Evolutionary conservation across 2,888 invertebrate genomes (phyloP).

Genomic region (Melanophora roralis): DNA sequence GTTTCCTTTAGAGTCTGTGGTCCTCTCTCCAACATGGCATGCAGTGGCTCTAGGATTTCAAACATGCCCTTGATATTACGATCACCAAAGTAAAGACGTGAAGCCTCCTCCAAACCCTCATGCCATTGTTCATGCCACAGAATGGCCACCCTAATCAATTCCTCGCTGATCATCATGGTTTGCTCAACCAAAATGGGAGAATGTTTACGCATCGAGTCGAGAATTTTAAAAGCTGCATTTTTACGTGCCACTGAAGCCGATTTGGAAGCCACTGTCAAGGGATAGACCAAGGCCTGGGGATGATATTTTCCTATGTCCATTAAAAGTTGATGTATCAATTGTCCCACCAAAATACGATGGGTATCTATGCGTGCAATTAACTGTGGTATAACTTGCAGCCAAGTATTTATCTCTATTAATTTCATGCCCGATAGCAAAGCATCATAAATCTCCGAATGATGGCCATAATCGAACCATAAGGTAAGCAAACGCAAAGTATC

Average conservation of each 20-base stretch:
- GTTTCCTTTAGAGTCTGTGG: conserved; percentile 98
- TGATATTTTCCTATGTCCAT: conserved; percentile 98
- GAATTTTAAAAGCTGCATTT: conserved; percentile 94
- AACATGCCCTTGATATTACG: conserved; percentile 98
- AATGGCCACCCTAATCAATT: conserved; percentile 97
- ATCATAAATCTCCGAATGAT: conserved; percentile 94
- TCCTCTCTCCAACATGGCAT: conserved; percentile 94
- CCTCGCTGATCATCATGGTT: conserved; percentile 97
- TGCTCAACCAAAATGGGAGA: conserved; percentile 94
- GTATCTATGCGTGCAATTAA: conserved; percentile 98
- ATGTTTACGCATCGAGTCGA: conserved; percentile 97
- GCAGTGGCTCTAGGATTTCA: conserved; percentile 94
- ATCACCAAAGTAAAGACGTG: conserved; percentile 96
- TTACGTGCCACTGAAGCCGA: conserved; percentile 90
- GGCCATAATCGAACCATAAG: conserved; percentile 98
- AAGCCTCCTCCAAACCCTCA: conserved; percentile 97
- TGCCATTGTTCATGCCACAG: conserved; percentile 99
- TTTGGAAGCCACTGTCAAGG: conserved; percentile 97
- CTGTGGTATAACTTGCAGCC: conserved; percentile 99
- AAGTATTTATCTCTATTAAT: conserved; percentile 97
- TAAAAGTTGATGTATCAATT: conserved; percentile 93
- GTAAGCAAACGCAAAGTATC: conserved; percentile 97
- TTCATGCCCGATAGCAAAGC: conserved; percentile 94
- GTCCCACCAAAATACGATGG: conserved; percentile 90
- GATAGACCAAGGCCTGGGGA: conserved; percentile 98